These are phyloP conservation scores for Liparis tanakae DNA, from an alignment of 2,797 vertebrate genomes.

Conservation along the genomic window DNA sequence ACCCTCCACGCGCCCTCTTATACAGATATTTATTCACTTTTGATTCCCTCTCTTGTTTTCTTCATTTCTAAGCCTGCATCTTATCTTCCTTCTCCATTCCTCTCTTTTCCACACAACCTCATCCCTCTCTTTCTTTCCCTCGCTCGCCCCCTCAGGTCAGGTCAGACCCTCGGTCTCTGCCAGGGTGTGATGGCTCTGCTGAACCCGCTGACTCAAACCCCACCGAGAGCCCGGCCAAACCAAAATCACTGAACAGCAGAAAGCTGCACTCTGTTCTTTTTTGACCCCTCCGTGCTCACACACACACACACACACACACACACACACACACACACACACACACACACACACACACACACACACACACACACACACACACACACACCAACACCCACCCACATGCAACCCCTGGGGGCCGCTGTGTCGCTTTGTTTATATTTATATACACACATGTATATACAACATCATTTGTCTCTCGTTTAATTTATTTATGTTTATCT, in stretches of 20 bases:
- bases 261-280: constrained; percentile 54
- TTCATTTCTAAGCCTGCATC: neutral
- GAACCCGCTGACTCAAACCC: constrained; percentile 65
- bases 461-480: neutral
- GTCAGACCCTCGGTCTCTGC: constrained; percentile 54
- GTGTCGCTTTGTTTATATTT: too few species aligned
- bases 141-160: constrained; percentile 31
- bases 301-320: neutral
- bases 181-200: constrained; percentile 61
- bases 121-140: constrained; percentile 28
- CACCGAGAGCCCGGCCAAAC: constrained; percentile 70
- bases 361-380: neutral
- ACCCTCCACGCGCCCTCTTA: neutral
- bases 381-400: too few species aligned
- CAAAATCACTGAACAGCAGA: constrained; percentile 71
- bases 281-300: constrained; percentile 43
- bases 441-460: too few species aligned
- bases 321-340: neutral
- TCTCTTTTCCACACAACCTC: constrained; percentile 34
- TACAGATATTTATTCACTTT: constrained; percentile 1
- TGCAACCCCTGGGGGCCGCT: too few species aligned
- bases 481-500: neutral
- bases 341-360: neutral
- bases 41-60: constrained; percentile 1
- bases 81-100: constrained; percentile 5